Evolutionary conservation across 1,140 invertebrate genomes (phyloP).

Genomic region (Dendrolimus punctatus): DNA sequence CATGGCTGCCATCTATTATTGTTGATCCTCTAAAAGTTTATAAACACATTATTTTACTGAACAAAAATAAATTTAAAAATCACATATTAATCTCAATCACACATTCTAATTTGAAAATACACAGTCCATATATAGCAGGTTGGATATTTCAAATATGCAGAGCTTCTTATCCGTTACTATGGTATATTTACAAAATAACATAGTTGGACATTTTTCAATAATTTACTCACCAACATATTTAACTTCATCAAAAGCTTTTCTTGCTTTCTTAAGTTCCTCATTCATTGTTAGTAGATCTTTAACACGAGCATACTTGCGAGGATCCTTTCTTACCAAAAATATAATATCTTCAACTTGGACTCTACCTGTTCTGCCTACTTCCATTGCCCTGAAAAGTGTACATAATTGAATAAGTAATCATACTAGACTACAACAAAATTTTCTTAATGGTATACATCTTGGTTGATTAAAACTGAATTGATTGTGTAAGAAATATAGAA

Average conservation of each 20-base stretch:
- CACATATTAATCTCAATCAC: neutral
- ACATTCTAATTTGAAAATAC: too few species aligned
- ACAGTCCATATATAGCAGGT: too few species aligned
- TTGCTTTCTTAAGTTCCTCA: slow-evolving; percentile 98
- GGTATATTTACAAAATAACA: neutral
- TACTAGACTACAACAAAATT: too few species aligned
- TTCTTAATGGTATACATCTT: too few species aligned
- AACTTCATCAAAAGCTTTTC: slow-evolving; percentile 99
- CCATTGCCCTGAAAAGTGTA: slow-evolving; percentile 88
- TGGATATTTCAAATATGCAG: too few species aligned
- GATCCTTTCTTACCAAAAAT: slow-evolving; percentile 97
- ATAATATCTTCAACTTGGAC: slow-evolving; percentile 99
- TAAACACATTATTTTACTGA: slow-evolving; percentile 19
- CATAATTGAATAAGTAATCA: neutral
- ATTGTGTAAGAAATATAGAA: too few species aligned
- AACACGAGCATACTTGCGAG: slow-evolving; percentile 97
- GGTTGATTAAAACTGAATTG: too few species aligned
- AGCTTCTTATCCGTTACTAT: neutral
- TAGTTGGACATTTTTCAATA: neutral
- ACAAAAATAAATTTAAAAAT: neutral
- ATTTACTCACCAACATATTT: slow-evolving; percentile 82
- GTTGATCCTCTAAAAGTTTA: slow-evolving; percentile 67
- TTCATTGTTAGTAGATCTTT: slow-evolving; percentile 99
- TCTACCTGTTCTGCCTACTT: slow-evolving; percentile 93
- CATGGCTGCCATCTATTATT: slow-evolving; percentile 53